A percentile compares a stretch with the other conserved stretches of the same genome.
Conservation (phyloP, 2,113 vertebrate genomes). For the Anguilla rostrata region DNA sequence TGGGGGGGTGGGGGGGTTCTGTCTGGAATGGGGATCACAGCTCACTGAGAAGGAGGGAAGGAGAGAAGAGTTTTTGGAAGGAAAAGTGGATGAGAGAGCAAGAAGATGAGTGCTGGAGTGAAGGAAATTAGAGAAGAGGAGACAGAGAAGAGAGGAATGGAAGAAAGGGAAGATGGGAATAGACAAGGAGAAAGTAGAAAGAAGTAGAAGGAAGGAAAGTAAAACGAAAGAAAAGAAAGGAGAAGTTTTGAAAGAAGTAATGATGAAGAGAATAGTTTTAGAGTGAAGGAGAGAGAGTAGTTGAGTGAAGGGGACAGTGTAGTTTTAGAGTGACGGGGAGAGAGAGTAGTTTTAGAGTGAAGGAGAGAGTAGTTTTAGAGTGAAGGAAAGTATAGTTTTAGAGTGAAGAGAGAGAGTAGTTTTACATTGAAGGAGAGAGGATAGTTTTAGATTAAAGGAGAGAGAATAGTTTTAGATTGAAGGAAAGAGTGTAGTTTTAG, state of each 20-base stretch:
- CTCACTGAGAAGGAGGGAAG: conserved; percentile 26
- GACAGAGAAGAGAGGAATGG: background rate
- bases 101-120: background rate
- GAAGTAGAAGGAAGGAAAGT: too few species aligned
- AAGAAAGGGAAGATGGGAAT: background rate
- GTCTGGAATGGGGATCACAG: conserved; percentile 70
- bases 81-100: background rate
- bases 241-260: too few species aligned
- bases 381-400: background rate
- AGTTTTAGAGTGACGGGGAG: too few species aligned
- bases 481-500: too few species aligned
- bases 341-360: conserved; percentile 7
- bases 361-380: conserved; percentile 2
- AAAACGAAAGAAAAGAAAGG: too few species aligned
- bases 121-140: background rate
- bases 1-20: conserved; percentile 78
- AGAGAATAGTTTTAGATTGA: too few species aligned
- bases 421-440: too few species aligned
- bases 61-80: conserved; percentile 6
- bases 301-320: background rate
- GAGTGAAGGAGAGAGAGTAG: conserved; percentile 13
- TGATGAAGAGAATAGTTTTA: background rate
- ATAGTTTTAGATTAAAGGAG: too few species aligned
- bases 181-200: too few species aligned
- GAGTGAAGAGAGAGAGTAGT: background rate